Conservation (phyloP, 2,113 vertebrate genomes). For the Lathamus discolor region DNA sequence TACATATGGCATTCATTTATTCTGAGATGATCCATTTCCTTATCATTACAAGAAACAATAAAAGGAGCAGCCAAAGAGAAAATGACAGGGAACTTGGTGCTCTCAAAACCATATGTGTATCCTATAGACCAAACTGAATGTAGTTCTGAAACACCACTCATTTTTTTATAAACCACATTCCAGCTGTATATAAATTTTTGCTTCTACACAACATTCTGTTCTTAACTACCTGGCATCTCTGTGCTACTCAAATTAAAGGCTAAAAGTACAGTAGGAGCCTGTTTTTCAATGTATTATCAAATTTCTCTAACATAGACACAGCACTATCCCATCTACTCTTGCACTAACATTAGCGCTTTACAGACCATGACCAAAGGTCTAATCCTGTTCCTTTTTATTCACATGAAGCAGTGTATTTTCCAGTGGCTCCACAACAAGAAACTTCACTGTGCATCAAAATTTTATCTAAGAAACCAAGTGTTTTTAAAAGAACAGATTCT, state of each 20-base stretch:
- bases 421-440: neutral
- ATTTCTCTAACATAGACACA: neutral
- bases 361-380: neutral
- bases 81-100: neutral
- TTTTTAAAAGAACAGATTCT: neutral
- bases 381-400: neutral
- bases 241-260: neutral
- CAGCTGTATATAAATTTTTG: neutral
- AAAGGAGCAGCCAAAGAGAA: constrained; percentile 30
- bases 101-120: neutral
- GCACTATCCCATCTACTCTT: neutral
- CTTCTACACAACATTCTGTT: neutral
- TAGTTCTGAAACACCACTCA: neutral
- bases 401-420: neutral
- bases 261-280: neutral
- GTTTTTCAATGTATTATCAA: neutral
- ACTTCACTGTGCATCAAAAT: neutral
- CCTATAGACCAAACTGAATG: neutral
- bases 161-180: neutral
- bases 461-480: neutral
- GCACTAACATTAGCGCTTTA: neutral
- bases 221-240: neutral
- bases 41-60: constrained; percentile 27
- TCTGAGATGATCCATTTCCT: constrained; percentile 9
- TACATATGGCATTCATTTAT: neutral